Evolutionary conservation across 2,797 vertebrate genomes (phyloP).

Genomic region (Tenualosa ilisha): DNA sequence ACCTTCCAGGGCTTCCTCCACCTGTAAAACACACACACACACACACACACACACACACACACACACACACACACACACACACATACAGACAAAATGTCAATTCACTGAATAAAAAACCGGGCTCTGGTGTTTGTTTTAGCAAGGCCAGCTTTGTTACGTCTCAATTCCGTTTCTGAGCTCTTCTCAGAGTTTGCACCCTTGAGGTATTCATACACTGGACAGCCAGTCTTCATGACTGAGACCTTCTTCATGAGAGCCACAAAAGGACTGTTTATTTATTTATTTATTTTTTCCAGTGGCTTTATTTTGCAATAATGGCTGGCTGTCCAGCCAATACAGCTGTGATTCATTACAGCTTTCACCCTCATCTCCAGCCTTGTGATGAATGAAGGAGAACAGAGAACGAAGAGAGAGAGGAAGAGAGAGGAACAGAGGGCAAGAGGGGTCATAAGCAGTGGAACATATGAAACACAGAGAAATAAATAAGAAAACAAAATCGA

Average conservation of each 20-base stretch:
- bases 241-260: neutral
- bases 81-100: neutral
- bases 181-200: too few relatives aligned
- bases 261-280: neutral
- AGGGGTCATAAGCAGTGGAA: too few relatives aligned
- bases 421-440: too few relatives aligned
- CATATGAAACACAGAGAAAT: too few relatives aligned
- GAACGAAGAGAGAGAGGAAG: too few relatives aligned
- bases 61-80: constrained; percentile 24
- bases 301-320: neutral
- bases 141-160: neutral
- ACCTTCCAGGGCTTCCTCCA: constrained; percentile 93
- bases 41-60: constrained; percentile 24
- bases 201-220: neutral
- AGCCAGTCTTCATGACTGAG: neutral
- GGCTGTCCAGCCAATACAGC: neutral
- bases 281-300: neutral
- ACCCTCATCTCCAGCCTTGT: neutral
- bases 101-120: neutral
- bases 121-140: neutral
- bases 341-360: neutral
- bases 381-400: neutral
- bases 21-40: constrained; percentile 67
- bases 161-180: neutral
- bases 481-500: too few relatives aligned